These are phyloP conservation scores for Piaya cayana DNA, from an alignment of 2,113 vertebrate species.

Conservation along the genomic window DNA sequence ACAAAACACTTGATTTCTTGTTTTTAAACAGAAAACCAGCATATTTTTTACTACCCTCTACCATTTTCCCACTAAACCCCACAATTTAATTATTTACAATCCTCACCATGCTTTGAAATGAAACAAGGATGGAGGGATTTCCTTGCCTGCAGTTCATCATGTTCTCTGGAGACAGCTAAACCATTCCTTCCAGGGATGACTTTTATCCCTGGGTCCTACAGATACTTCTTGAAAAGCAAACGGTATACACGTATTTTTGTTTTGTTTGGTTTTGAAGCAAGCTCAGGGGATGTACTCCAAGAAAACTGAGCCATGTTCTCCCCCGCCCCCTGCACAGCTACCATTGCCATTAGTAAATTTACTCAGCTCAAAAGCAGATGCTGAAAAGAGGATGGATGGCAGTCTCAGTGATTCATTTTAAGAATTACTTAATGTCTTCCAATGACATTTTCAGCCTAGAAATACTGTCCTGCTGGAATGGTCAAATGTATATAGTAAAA, in stretches of 20 bases:
- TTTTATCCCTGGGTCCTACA: slow-evolving; percentile 59
- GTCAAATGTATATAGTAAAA: slow-evolving; percentile 31
- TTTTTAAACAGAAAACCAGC: not conserved
- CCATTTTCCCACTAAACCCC: slow-evolving; percentile 27
- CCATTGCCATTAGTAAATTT: not conserved
- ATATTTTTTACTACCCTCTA: slow-evolving; percentile 3
- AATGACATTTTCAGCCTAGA: slow-evolving; percentile 29
- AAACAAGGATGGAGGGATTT: slow-evolving; percentile 67
- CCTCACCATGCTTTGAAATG: slow-evolving; percentile 49
- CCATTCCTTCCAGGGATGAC: slow-evolving; percentile 58
- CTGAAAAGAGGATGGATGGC: slow-evolving; percentile 6
- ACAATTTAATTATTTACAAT: slow-evolving; percentile 66
- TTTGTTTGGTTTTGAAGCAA: slow-evolving; percentile 57
- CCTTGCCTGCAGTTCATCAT: slow-evolving; percentile 52
- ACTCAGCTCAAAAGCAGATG: slow-evolving; percentile 2
- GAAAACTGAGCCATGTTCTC: not conserved
- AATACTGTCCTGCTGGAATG: slow-evolving; percentile 27
- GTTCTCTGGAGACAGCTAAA: slow-evolving; percentile 60
- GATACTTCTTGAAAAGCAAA: slow-evolving; percentile 60
- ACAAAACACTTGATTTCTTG: not conserved
- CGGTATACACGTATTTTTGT: slow-evolving; percentile 53
- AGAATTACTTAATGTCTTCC: slow-evolving; percentile 24
- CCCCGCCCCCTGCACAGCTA: not conserved
- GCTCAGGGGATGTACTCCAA: slow-evolving; percentile 12
- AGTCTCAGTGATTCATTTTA: not conserved